A percentile compares a stretch with the other conserved stretches of the same genome.
Conservation (phyloP, 2,888 invertebrate genomes). For the Lepetodrilus schrolli region DNA sequence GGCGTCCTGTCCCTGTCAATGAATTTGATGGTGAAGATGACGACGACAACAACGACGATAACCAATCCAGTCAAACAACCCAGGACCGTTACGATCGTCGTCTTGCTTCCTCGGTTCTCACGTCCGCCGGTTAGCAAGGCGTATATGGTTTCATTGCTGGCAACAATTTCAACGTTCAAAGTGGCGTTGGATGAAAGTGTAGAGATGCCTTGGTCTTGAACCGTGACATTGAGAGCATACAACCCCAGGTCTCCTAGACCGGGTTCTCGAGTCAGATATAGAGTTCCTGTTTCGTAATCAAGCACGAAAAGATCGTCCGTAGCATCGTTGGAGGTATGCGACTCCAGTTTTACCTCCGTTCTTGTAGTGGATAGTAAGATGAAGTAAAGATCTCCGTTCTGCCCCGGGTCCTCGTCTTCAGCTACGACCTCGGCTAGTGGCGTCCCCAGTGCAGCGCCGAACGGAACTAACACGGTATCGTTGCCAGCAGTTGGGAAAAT, state of each 20-base stretch:
- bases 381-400: conserved; percentile 38
- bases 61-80: conserved; percentile 13
- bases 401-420: conserved; percentile 41
- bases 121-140: neutral
- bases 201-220: neutral
- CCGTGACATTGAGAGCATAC: conserved; percentile 1
- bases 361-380: neutral
- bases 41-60: conserved; percentile 2
- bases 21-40: neutral
- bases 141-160: conserved; percentile 3
- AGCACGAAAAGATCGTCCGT: neutral
- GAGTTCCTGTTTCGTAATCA: neutral
- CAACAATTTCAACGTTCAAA: neutral
- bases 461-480: conserved; percentile 43
- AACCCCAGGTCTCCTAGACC: neutral
- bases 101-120: neutral
- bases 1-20: neutral
- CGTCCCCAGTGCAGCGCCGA: conserved; percentile 37
- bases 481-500: conserved; percentile 43
- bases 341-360: too few species aligned
- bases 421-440: conserved; percentile 37
- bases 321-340: neutral
- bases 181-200: neutral
- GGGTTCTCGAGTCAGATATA: neutral
- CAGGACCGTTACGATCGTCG: conserved; percentile 11